Evolutionary conservation across 2,888 invertebrate species (phyloP).

Genomic region (Zhengitettix transpicula): DNA sequence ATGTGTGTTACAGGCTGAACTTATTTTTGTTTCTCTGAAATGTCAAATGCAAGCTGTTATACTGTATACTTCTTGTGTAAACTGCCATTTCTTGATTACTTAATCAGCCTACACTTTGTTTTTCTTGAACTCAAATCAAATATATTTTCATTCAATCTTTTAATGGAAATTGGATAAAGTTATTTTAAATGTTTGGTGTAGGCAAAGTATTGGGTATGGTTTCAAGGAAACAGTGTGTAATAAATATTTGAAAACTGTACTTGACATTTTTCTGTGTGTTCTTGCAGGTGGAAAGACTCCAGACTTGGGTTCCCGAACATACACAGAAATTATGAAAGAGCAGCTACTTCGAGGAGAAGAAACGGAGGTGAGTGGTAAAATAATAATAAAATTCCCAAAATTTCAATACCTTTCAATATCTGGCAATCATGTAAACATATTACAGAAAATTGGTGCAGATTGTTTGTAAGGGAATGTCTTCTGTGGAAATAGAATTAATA

Average conservation of each 20-base stretch:
- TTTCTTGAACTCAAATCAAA: neutral
- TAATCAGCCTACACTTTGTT: neutral
- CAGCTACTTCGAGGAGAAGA: slow-evolving; percentile 80
- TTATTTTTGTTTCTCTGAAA: no score
- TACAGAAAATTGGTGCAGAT: no score
- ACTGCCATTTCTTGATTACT: neutral
- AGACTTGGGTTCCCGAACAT: slow-evolving; percentile 84
- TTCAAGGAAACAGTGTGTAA: no score
- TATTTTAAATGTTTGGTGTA: no score
- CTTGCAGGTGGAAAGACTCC: slow-evolving; percentile 94
- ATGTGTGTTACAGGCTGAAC: neutral
- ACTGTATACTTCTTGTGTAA: neutral
- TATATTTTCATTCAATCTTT: neutral
- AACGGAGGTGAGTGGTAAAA: slow-evolving; percentile 54
- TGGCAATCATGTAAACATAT: no score
- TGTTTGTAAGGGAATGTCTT: no score
- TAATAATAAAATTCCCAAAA: no score
- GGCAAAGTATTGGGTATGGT: no score
- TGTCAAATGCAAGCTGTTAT: neutral
- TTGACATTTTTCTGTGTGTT: slow-evolving; percentile 16
- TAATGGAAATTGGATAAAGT: no score
- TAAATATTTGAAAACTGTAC: no score
- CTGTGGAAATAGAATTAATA: no score
- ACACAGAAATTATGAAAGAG: slow-evolving; percentile 94
- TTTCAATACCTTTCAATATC: no score